Evolutionary conservation across 2,113 vertebrate species (phyloP).

Genomic region (Ondatra zibethicus): DNA sequence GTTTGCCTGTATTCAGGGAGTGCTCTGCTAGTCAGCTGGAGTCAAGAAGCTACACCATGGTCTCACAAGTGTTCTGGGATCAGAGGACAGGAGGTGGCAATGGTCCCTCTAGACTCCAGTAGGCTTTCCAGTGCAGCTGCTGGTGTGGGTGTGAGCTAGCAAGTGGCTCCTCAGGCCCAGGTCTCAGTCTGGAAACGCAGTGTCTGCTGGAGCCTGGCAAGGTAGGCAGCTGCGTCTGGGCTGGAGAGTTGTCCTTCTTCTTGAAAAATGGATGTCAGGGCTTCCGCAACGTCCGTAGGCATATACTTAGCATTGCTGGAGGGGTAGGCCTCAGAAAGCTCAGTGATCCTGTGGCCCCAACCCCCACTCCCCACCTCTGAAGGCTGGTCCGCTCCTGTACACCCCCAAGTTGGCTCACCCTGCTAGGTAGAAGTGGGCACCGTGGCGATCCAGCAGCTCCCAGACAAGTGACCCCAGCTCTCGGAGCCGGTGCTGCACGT

Average conservation of each 20-base stretch:
- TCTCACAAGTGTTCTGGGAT: background rate
- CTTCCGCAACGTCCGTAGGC: slow-evolving; percentile 89
- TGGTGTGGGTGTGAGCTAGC: too few species aligned
- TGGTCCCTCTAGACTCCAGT: background rate
- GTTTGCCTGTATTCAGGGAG: background rate
- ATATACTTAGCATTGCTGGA: slow-evolving; percentile 94
- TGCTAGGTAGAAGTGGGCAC: slow-evolving; percentile 92
- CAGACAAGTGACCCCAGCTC: slow-evolving; percentile 90
- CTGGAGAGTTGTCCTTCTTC: slow-evolving; percentile 88
- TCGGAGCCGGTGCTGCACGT: slow-evolving; percentile 94
- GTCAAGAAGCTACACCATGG: background rate
- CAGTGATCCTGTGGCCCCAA: rapidly evolving
- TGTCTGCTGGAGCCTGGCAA: slow-evolving; percentile 88
- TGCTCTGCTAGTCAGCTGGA: background rate
- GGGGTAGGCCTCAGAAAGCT: background rate
- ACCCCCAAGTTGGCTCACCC: slow-evolving; percentile 88
- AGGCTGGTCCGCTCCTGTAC: rapidly evolving
- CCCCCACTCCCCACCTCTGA: background rate
- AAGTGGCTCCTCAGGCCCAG: slow-evolving; percentile 89
- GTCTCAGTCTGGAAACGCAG: slow-evolving; percentile 95
- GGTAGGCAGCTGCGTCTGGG: slow-evolving; percentile 86
- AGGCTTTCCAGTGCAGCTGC: background rate
- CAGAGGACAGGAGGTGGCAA: background rate
- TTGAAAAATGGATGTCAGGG: slow-evolving; percentile 88
- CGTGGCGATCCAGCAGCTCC: slow-evolving; percentile 88